Percentiles rank a stretch among this genome's conserved stretches.
Evolutionary conservation across 2,113 vertebrate genomes (phyloP).

Genomic region (Sinocyclocheilus anshuiensis): DNA sequence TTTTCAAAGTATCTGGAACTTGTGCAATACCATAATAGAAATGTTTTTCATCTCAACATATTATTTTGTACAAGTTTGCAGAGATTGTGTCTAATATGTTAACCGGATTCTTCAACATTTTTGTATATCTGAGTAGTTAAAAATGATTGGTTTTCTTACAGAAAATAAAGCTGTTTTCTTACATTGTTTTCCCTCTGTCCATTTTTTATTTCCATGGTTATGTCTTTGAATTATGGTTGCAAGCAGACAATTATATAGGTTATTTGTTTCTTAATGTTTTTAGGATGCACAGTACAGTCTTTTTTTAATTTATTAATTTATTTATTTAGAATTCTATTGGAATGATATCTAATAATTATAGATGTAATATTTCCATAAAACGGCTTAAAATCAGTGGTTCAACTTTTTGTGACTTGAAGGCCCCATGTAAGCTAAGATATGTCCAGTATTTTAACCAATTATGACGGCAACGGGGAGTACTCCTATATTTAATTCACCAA

Average conservation of each 20-base stretch:
- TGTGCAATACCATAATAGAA: slow-evolving; percentile 27
- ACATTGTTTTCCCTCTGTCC: neutral
- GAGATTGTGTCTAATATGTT: neutral
- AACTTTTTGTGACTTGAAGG: too few species aligned
- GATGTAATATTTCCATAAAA: too few species aligned
- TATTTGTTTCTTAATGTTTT: too few species aligned
- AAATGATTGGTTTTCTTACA: neutral
- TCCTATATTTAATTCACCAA: neutral
- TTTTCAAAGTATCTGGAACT: slow-evolving; percentile 17
- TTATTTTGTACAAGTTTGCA: slow-evolving; percentile 2
- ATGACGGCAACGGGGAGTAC: too few species aligned
- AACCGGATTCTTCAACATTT: neutral
- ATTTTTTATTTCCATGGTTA: neutral
- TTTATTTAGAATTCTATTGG: too few species aligned
- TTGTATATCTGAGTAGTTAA: slow-evolving; percentile 9
- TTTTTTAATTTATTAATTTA: too few species aligned
- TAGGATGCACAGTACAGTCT: too few species aligned
- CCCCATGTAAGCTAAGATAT: too few species aligned
- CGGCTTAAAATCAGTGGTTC: too few species aligned
- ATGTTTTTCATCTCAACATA: neutral
- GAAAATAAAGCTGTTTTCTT: slow-evolving; percentile 4
- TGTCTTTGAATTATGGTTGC: neutral
- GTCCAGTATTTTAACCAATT: too few species aligned
- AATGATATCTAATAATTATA: too few species aligned
- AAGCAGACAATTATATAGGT: too few species aligned